Conservation (phyloP, 2,797 vertebrate genomes). For the Petrocephalus sullivani region DNA sequence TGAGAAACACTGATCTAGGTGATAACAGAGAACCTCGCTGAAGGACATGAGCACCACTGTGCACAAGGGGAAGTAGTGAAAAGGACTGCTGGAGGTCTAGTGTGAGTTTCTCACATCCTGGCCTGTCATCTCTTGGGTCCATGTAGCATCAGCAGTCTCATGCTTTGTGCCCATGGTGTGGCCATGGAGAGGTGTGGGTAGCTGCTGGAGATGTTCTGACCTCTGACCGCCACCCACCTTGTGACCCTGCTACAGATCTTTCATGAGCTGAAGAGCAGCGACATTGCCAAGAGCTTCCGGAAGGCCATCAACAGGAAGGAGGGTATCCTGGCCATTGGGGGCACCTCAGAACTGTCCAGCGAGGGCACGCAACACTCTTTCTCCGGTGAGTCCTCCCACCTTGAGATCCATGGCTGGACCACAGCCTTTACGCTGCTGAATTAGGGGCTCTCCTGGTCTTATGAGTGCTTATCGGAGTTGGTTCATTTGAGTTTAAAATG, state of each 20-base stretch:
- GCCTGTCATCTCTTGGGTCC: neutral
- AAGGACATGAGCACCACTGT: neutral
- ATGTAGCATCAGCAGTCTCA: neutral
- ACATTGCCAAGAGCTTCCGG: slow-evolving; percentile 87
- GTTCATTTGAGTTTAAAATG: neutral
- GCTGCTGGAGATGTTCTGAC: neutral
- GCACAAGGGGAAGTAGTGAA: neutral
- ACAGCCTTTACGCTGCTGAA: neutral
- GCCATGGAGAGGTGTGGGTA: neutral
- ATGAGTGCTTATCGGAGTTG: neutral
- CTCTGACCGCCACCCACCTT: neutral
- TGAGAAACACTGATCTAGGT: neutral
- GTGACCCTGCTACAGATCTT: slow-evolving; percentile 68
- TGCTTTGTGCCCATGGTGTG: neutral
- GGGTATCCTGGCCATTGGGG: slow-evolving; percentile 89
- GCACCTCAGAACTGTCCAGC: slow-evolving; percentile 87
- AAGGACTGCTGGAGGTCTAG: neutral
- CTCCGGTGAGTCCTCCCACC: slow-evolving; percentile 67
- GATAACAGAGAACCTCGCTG: neutral
- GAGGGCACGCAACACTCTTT: slow-evolving; percentile 94
- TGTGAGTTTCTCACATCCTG: neutral
- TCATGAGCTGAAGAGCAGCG: slow-evolving; percentile 82
- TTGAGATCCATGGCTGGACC: neutral
- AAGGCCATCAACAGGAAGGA: slow-evolving; percentile 93
- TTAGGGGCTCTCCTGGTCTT: neutral